A percentile compares a stretch with the other conserved stretches of the same genome.
phyloP scores from a whole-genome alignment of 2,113 vertebrate genomes.

The Spea bombifrons region DNA sequence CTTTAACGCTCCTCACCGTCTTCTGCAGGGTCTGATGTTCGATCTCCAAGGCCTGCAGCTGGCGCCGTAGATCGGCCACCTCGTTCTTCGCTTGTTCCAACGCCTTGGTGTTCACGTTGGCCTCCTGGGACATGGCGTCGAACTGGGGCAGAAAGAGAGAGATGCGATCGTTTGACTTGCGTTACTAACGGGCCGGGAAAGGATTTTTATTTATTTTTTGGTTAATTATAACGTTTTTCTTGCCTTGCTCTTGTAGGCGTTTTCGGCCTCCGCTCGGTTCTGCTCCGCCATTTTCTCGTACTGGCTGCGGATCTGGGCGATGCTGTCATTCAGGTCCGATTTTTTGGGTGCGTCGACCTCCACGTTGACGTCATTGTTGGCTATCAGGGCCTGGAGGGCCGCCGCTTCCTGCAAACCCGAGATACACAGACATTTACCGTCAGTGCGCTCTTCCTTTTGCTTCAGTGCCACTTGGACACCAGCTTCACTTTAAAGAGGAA shows the following conservation, averaged over 20 bases:
- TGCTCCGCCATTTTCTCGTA: constrained; percentile 69
- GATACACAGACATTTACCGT: too few relatives aligned
- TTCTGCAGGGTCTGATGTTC: constrained; percentile 54
- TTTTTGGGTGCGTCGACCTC: constrained; percentile 63
- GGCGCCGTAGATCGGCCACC: constrained; percentile 53
- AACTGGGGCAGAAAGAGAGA: constrained; percentile 55
- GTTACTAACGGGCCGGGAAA: background rate
- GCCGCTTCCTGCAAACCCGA: constrained; percentile 60
- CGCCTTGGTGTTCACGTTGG: constrained; percentile 58
- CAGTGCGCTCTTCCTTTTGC: too few relatives aligned
- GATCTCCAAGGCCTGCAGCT: constrained; percentile 62
- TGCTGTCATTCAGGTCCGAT: constrained; percentile 64
- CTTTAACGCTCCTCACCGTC: constrained; percentile 53
- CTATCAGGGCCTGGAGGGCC: constrained; percentile 63
- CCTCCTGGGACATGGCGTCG: constrained; percentile 63
- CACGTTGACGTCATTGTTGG: constrained; percentile 62
- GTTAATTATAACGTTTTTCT: background rate
- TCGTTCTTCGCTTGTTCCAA: constrained; percentile 54
- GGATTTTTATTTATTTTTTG: background rate
- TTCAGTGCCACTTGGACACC: too few relatives aligned
- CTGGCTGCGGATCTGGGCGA: constrained; percentile 66
- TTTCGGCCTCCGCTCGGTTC: constrained; percentile 68
- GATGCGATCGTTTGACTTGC: too few relatives aligned
- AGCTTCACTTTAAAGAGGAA: too few relatives aligned
- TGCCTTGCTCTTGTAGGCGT: constrained; percentile 70